Conservation (phyloP, 2,113 vertebrate species). For the Amphiprion ocellaris region DNA sequence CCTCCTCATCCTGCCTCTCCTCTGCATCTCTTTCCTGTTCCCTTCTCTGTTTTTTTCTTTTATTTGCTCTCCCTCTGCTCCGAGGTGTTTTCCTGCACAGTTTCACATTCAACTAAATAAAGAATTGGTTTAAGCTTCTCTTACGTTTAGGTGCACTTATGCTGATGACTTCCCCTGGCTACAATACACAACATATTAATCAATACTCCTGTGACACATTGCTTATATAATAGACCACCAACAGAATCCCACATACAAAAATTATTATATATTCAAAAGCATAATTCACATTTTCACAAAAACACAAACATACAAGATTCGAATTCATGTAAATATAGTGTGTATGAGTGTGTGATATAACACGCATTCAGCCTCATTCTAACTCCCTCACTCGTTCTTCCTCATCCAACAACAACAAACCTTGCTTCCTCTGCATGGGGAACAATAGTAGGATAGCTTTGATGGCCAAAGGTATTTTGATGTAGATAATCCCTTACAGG, state of each 20-base stretch:
- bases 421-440: constrained; percentile 80
- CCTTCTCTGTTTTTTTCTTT: constrained; percentile 60
- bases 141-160: constrained; percentile 76
- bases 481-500: constrained; percentile 69
- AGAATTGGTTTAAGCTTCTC: constrained; percentile 53
- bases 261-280: background rate
- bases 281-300: constrained; percentile 13
- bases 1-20: constrained; percentile 72
- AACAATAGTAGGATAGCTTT: constrained; percentile 87
- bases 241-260: background rate
- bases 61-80: constrained; percentile 79
- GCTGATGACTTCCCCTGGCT: constrained; percentile 34
- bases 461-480: constrained; percentile 78
- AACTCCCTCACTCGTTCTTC: constrained; percentile 55
- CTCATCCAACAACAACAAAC: constrained; percentile 85
- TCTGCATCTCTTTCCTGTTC: constrained; percentile 73
- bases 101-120: constrained; percentile 59
- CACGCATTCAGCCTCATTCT: constrained; percentile 28
- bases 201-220: background rate
- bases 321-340: background rate
- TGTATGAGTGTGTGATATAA: background rate
- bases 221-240: background rate
- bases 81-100: constrained; percentile 83
- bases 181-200: constrained; percentile 4
- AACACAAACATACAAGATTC: background rate